Evolutionary conservation across 2,797 vertebrate species (phyloP).

Genomic region (Sebastes trivittatus): DNA sequence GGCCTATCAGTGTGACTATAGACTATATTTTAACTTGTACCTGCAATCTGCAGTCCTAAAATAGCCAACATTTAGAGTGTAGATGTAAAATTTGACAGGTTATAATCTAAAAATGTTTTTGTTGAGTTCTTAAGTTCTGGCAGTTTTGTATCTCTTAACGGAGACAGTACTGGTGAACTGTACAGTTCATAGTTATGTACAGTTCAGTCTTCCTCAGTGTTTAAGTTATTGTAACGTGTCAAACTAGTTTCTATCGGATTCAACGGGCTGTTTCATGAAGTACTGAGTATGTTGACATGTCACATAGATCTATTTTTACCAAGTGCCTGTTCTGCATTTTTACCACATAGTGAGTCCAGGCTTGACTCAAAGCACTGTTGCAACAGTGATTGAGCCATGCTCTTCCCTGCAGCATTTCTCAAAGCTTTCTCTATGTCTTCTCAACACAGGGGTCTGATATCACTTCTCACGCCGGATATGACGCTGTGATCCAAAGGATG

Average conservation of each 20-base stretch:
- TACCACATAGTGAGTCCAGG: conserved; percentile 1
- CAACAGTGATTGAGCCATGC: conserved; percentile 34
- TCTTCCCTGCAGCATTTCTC: background rate
- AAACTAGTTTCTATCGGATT: background rate
- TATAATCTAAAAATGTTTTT: background rate
- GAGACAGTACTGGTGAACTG: background rate
- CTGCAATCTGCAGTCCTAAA: background rate
- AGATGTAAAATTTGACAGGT: background rate
- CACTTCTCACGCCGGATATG: conserved; percentile 87
- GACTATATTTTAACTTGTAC: too few species aligned
- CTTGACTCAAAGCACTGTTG: conserved; percentile 43
- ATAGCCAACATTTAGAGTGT: background rate
- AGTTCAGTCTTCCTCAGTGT: background rate
- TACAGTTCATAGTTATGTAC: background rate
- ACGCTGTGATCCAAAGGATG: conserved; percentile 87
- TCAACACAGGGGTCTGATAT: conserved; percentile 88
- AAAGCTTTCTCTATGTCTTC: background rate
- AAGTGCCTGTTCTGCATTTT: conserved; percentile 69
- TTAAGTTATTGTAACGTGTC: background rate
- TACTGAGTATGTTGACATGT: background rate
- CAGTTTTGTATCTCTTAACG: background rate
- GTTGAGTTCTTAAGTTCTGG: background rate
- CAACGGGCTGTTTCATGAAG: background rate
- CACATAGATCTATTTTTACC: conserved; percentile 6
- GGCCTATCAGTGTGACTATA: too few species aligned